Base-by-base conservation (phyloP, 2,888 invertebrate species). In the Lycia hirtaria region DNA sequence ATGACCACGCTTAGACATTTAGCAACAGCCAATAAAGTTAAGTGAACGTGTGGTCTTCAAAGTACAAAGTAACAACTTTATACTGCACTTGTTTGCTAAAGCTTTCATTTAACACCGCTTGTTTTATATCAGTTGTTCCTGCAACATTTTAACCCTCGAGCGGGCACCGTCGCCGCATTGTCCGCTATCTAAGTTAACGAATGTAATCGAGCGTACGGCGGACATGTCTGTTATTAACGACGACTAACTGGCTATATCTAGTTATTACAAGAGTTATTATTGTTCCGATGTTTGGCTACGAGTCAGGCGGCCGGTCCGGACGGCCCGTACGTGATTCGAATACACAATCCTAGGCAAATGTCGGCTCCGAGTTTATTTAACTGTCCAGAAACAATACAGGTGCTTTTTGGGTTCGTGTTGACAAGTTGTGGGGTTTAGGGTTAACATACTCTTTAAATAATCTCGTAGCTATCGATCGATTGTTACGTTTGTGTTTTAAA, bases 161-260 rank as follows among this genome's bases (percentile, higher is more conserved):
- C 28, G 55, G 50, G 38, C 37, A 62, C 57, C 60, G 50, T 40
- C 37, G 61, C 57, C 60, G 63, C 61, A 67, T 70, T 73, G 72
- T 69, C 68, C 62, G 57, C 66, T 75, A 76, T 74, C 72, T 70
- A 71, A 81, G 80, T 76, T 77, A 83, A 81, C 82, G 76, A 83
- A 82, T 83, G 84, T 80, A 83, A 81, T 78, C 76, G 75, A 68
- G 64, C 68, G 60, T 60, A 54, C 64, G 44, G 73, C 68, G 77
- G 80, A 78, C 82, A 74, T 71, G 72, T 65, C 63, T 65, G 74
- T 80, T 83, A 81, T 81, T 81, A 81, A 84, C 76, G 79, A 78
- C 73, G 15, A 26, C 47, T 53, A 52, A 68, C 62, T 60, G 63
- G 60, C 66, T 68, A 72, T 73, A 75, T 71, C 76, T 71, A 68